Evolutionary conservation across 35 echinoderm and acorn worm species (phyloP).

Genomic region (Lytechinus pictus): DNA sequence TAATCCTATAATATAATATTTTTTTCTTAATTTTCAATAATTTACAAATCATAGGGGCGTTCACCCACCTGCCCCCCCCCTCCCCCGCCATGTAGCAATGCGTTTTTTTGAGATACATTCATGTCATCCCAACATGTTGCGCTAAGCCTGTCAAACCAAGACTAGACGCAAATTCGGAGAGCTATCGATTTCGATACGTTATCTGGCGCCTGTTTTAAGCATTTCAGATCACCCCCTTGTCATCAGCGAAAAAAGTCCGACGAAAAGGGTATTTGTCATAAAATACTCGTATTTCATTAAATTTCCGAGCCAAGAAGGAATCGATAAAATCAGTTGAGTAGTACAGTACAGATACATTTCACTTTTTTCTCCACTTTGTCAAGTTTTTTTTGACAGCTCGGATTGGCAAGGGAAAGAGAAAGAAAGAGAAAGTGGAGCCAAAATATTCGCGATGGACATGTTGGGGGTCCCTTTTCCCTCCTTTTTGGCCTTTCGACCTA

Average conservation of each 20-base stretch:
- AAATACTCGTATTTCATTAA: slow-evolving; percentile 38
- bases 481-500: neutral
- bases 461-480: neutral
- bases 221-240: neutral
- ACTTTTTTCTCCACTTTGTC: neutral
- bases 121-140: neutral
- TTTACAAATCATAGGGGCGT: too few species aligned
- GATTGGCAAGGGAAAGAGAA: neutral
- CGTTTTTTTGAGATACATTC: too few species aligned
- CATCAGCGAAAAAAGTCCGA: slow-evolving; percentile 1
- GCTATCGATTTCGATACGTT: slow-evolving; percentile 38
- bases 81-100: too few species aligned
- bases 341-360: neutral
- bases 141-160: neutral
- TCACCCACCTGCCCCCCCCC: too few species aligned
- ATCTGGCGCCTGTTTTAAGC: neutral
- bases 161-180: neutral
- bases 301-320: slow-evolving; percentile 19
- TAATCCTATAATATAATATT: too few species aligned
- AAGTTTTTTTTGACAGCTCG: neutral
- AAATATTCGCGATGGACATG: neutral
- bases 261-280: slow-evolving; percentile 42
- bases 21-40: too few species aligned
- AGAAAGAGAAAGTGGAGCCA: too few species aligned
- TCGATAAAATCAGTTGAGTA: neutral